Base-by-base conservation (phyloP, 2,797 vertebrate species). In the Pitangus sulphuratus region DNA sequence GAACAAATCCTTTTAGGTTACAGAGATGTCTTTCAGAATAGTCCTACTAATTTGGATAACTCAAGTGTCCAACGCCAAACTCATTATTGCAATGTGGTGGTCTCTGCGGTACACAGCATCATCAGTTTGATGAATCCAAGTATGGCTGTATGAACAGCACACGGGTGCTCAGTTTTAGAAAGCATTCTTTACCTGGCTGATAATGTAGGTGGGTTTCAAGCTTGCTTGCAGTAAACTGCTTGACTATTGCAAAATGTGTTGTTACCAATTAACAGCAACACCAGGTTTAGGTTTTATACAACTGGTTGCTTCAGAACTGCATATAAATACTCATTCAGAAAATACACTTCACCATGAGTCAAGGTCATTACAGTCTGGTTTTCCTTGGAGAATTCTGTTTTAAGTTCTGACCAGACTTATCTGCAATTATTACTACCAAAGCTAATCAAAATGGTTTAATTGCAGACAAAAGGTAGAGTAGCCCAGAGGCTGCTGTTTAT, bases 101-200 rank as follows among this genome's bases (percentile, higher is more conserved):
- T 50, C 12, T 45, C 22, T n/a, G 25, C 15, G 16, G 48, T 35
- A 28, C 54, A 33, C 21, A 24, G 20, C 37, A 50, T 28, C 21
- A 51, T 15, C 53, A 37, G 42, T 44, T 51, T 15, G 15, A 37
- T 62, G 45, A 61, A 69, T 33, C 68, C 28, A 35, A 51, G 15
- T 25, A 13, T 17, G 5, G 20, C 9, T 19, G 20, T 39, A 54
- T 0, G 1, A 16, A 8, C 25, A 35, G 62, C n/a, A 39, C 24
- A 19, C 11, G 15, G 19, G 13, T 62, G 28, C 21, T 30, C 21
- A 10, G 25, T n/a, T 64, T 50, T 42, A 26, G 19, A 40, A 51
- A 45, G 39, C 30, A 15, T 26, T 26, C n/a, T 75, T 56, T 57
- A 86, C 10, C n/a, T 18, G 18, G 37, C 37, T 50, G 37, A 39